These are phyloP conservation scores for Setophaga kirtlandii DNA, from an alignment of 2,113 vertebrate genomes.

Conservation along the genomic window DNA sequence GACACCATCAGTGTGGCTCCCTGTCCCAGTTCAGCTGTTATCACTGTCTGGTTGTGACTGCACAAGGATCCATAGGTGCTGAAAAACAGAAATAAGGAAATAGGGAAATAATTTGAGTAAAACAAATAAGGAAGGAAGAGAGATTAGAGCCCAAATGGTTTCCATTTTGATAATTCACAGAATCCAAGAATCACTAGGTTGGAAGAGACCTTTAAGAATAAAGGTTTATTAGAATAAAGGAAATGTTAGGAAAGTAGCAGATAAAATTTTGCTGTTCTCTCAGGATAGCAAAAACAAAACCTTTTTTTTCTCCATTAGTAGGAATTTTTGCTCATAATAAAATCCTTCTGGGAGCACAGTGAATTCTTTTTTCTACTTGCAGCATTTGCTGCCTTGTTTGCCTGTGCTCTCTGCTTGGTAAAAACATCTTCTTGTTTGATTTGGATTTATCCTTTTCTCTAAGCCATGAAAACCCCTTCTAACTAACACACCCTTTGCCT, in stretches of 20 bases:
- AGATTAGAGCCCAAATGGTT: neutral
- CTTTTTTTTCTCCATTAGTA: accelerated
- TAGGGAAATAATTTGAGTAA: neutral
- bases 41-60: too few species aligned
- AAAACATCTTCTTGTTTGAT: too few species aligned
- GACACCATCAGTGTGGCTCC: accelerated
- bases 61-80: too few species aligned
- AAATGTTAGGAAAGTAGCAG: neutral
- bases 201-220: neutral
- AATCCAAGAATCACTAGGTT: neutral
- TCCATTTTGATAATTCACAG: neutral
- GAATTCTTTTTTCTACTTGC: neutral
- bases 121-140: neutral
- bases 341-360: neutral
- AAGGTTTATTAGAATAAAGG: neutral
- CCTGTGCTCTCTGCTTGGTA: too few species aligned
- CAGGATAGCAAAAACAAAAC: neutral
- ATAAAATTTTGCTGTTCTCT: neutral
- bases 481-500: too few species aligned
- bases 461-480: too few species aligned
- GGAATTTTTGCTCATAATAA: neutral
- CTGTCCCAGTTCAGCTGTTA: neutral
- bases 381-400: too few species aligned
- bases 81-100: neutral
- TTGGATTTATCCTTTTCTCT: too few species aligned